Evolutionary conservation across 1,140 invertebrate species (phyloP), one percentile per base, ranked within the genome.

Genomic region (Anastrepha ludens): DNA sequence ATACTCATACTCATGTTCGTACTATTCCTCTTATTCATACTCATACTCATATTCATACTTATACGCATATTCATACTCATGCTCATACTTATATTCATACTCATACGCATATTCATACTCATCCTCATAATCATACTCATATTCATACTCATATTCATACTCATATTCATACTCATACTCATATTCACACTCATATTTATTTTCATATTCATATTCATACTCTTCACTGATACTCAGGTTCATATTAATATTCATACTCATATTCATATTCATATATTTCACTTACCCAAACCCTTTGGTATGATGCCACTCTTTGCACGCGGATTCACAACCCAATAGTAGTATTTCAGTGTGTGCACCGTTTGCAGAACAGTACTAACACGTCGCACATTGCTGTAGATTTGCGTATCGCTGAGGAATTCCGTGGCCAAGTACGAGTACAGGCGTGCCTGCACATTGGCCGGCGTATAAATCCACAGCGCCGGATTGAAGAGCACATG

Each of bases 401-500:
- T 99, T 93, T 99, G 98, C 1, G 98, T 98, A 94, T 99, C 98
- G 88, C 97, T 97, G 89, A 99, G 95, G 94, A 99, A 99, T 93
- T 99, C 99, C 44, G 98, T 99, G 15, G 98, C 98, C 93, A 99
- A 94, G 94, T 99, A 99, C 89, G 97, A 98, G 94, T 99, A 99
- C 41, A 99, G 95, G 86, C 97, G 95, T 60, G 98, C 98, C 94
- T 99, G 99, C n/a, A 99, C 98, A 88, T 97, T 96, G 15, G 98
- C 97, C 74, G 98, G 97, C 15, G 98, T 98, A 94, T 99, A 98
- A 90, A 99, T 99, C 99, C 99, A 99, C 67, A 99, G 94, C 47
- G 98, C 98, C 7, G 99, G 98, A 95, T 99, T 99, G 95, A 99
- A 99, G 58, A 99, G 95, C 67, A 99, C 97, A 94, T 99, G 98